Base-by-base conservation (phyloP, 2,888 invertebrate species). In the Orthosia gracilis region DNA sequence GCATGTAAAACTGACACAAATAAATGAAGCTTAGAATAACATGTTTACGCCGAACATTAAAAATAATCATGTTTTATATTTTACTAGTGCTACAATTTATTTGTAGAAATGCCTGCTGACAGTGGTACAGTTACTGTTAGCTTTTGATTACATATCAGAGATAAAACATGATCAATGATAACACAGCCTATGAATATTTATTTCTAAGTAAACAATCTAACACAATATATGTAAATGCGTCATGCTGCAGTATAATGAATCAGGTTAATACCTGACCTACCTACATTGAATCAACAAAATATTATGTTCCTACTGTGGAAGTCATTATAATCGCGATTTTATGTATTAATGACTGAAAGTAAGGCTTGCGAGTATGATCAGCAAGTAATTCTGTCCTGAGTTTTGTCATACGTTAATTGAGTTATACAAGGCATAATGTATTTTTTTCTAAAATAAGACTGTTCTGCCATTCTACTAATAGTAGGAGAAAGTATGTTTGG, bases 61-160 rank as follows among this genome's bases (percentile, higher is more conserved):
- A 55, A 55, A 21, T n/a, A 54, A 68, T n/a, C 45, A 47, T 52
- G 17, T 50, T 26, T 21, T 58, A 17, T 61, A 52, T n/a, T 57
- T 62, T 49, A 52, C 7, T 55, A 47, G 45, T 61, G 15, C 13
- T 31, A 23, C n/a, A 47, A 3, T 66, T 52, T 76, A 65, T 68
- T 63, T 63, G 26, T 71, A 18, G 49, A 59, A 49, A 59, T 65
- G 7, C 54, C 47, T 65, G 21, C 13, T 50, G 65, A 57, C 55
- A 62, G 52, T 55, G 49, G 40, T 63, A 62, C 49, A n/a, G 26
- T 64, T 54, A 45, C 63, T 69, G 61, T 73, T 65, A 18, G 71
- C 74, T 54, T 69, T 55, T 74, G 74, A 81, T 82, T 78, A 73
- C 69, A 83, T 81, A 78, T 67, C 69, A 81, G 80, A 68, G 83